phyloP scores from a whole-genome alignment of 2,113 vertebrate genomes.

The Platysternon megacephalum region DNA sequence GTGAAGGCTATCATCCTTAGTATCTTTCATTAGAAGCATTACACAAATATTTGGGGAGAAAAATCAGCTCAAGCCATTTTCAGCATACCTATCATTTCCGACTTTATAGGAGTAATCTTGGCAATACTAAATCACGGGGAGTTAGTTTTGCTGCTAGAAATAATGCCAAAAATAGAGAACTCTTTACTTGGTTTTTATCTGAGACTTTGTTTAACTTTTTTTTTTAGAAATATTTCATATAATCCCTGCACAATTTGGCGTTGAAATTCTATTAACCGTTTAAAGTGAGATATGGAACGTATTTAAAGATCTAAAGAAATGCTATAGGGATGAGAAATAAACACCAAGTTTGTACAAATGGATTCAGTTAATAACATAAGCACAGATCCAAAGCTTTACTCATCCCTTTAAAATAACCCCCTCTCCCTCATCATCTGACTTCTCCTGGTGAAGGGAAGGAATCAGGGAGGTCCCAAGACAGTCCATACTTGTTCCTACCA shows the following conservation, averaged over 20 bases:
- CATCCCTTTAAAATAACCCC: neutral
- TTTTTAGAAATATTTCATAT: neutral
- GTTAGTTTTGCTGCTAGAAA: slow-evolving; percentile 7
- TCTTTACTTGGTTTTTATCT: neutral
- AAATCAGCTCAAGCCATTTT: neutral
- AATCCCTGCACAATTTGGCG: neutral
- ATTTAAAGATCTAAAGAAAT: neutral
- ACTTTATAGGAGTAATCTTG: neutral
- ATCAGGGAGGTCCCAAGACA: accelerated
- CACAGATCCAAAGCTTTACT: neutral
- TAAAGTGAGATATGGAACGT: neutral
- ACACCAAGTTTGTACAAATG: neutral
- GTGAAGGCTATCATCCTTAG: neutral
- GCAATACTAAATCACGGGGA: neutral
- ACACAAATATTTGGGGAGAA: neutral
- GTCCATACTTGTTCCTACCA: neutral
- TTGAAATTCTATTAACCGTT: neutral
- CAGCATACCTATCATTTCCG: neutral
- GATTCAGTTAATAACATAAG: neutral
- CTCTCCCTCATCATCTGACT: neutral
- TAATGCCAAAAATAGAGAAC: neutral
- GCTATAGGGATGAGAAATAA: neutral
- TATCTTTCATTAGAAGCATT: neutral
- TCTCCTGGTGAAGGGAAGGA: neutral
- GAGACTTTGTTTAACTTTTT: neutral